Evolutionary conservation across 2,888 invertebrate genomes (phyloP).

Genomic region (Orthosia incerta): DNA sequence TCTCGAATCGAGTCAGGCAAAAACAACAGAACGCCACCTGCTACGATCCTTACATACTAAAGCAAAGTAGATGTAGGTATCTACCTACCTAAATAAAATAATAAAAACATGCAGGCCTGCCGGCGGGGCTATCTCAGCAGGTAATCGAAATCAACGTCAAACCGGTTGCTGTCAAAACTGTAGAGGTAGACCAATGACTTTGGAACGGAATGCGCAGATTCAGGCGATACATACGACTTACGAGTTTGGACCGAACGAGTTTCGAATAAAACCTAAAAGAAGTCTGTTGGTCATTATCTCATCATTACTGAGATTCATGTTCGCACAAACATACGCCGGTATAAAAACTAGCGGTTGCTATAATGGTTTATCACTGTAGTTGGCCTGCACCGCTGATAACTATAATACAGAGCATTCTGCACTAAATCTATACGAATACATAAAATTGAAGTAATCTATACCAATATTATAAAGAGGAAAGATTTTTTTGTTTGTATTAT

Average conservation of each 20-base stretch:
- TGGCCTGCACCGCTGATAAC: no score
- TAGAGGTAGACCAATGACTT: slow-evolving; percentile 15
- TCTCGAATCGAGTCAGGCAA: no score
- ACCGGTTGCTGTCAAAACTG: slow-evolving; percentile 59
- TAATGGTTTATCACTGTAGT: no score
- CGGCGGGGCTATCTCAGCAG: slow-evolving; percentile 17
- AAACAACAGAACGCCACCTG: no score
- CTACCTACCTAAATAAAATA: neutral
- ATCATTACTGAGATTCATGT: neutral
- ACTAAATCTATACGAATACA: no score
- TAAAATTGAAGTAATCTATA: no score
- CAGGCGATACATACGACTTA: no score
- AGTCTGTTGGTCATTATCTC: neutral
- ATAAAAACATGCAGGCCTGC: neutral
- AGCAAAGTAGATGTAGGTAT: no score
- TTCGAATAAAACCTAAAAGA: slow-evolving; percentile 9
- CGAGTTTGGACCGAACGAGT: slow-evolving; percentile 27
- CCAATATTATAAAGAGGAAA: no score
- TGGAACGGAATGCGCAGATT: slow-evolving; percentile 36
- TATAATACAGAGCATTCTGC: no score
- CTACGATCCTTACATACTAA: no score
- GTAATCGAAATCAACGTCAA: slow-evolving; percentile 32
- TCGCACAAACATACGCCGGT: neutral
- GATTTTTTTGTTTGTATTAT: no score
- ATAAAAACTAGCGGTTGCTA: neutral